phyloP scores from a whole-genome alignment of 2,113 vertebrate species.

The Sorex araneus region DNA sequence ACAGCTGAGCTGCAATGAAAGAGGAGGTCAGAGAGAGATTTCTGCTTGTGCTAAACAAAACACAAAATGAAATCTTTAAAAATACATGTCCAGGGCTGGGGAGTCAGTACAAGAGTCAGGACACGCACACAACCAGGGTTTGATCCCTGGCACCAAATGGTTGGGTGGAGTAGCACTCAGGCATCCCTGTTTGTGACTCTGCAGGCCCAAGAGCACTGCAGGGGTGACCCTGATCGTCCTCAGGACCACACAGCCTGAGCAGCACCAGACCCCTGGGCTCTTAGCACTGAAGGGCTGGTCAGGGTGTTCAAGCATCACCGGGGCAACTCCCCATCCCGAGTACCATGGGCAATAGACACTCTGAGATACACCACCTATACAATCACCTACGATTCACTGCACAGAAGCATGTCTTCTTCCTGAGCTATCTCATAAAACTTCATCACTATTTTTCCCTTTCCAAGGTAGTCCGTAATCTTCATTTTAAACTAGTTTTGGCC shows the following conservation, averaged over 20 bases:
- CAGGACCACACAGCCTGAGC: too few relatives aligned
- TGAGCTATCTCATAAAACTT: not conserved
- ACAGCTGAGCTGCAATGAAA: not conserved
- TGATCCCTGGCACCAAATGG: too few relatives aligned
- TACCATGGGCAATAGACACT: not conserved
- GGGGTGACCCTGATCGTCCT: too few relatives aligned
- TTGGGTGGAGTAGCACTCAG: too few relatives aligned
- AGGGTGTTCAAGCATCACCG: too few relatives aligned
- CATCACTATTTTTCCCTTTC: not conserved
- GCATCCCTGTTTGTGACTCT: too few relatives aligned
- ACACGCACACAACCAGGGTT: too few relatives aligned
- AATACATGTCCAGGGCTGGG: not conserved
- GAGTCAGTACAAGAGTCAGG: too few relatives aligned
- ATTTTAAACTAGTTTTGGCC: not conserved
- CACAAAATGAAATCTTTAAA: not conserved
- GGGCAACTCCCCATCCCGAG: too few relatives aligned
- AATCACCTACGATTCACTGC: not conserved
- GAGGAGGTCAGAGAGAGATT: not conserved
- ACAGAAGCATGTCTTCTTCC: not conserved
- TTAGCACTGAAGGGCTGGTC: too few relatives aligned
- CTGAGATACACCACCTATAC: not conserved
- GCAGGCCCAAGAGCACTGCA: too few relatives aligned
- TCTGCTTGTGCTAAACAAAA: slow-evolving; percentile 7
- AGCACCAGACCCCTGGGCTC: too few relatives aligned
- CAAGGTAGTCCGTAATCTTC: not conserved